Evolutionary conservation across 2,888 invertebrate species (phyloP), one percentile per base, ranked within the genome.

Genomic region (Drepana falcataria): DNA sequence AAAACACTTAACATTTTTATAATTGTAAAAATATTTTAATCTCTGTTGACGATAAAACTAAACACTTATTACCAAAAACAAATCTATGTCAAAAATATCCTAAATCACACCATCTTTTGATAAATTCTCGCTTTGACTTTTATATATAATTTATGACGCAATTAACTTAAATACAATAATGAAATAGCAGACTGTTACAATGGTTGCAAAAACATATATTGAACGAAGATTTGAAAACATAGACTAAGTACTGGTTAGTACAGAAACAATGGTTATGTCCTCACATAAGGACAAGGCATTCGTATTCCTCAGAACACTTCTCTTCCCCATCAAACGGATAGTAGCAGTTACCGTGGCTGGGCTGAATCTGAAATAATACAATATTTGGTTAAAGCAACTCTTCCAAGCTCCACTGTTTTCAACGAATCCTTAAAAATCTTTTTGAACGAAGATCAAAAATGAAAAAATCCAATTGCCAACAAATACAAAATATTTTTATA

Each of bases 311-410:
- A 59, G 93, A 92, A 55, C 86, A 90, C 61, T 92, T 83, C 75
- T 95, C 95, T 73, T 93, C 92, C 0, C 95, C 94, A 55, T 92
- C 94, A 75, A 93, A 94, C 4, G 94, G 94, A 61, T 94, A 93
- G 80, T 94, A 94, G 68, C 93, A 92, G 35, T 85, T 80, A 34
- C 89, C 92, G 71, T 94, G 94, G 59, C 93, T 93, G 0, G 92
- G 92, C 66, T 94, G 94, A 35, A 95, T 92, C 93, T 94, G 83
- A 7, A 91, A 87, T 44, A 21, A 21, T 37, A 4, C 40, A 40
- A 40, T 40, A 3, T 6, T 40, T 6, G 7, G 4, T 40, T 40
- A 40, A 40, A 3, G 4, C 4, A 21, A 21, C 21, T 21, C 21
- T 21, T 21, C 21, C 21, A 21, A 21, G 21, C 21, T n/a, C n/a